Conservation (phyloP, 2,113 vertebrate genomes). For the Pteruthius melanotis region DNA sequence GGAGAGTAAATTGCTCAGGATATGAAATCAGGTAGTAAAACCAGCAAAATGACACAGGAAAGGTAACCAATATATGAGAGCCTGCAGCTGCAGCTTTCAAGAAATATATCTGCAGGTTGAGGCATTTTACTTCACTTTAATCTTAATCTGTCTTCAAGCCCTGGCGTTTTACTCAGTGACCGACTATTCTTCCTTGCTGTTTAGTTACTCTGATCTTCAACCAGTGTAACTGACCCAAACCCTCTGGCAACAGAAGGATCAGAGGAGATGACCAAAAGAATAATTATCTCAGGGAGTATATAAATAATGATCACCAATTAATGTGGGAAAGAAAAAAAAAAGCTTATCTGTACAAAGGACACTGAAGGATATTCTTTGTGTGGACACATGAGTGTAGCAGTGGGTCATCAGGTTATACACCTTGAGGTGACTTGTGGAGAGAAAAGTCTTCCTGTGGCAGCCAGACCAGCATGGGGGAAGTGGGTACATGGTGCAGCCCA, state of each 20-base stretch:
- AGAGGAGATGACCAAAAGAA: neutral
- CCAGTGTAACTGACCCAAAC: neutral
- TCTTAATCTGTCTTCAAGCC: neutral
- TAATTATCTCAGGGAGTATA: neutral
- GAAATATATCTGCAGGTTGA: neutral
- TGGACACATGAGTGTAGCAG: neutral
- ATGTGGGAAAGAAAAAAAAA: neutral
- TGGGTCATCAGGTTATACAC: rapidly evolving
- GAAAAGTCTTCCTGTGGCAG: neutral
- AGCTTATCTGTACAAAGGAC: neutral
- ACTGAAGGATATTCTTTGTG: neutral
- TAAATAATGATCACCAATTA: neutral
- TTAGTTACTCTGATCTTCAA: neutral
- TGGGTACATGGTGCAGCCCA: neutral
- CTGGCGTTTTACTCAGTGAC: neutral
- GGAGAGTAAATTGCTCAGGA: neutral
- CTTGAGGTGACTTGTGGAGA: neutral
- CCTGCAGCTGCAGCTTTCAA: neutral
- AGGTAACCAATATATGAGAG: neutral
- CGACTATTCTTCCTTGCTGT: neutral
- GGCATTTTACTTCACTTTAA: neutral
- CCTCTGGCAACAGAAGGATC: neutral
- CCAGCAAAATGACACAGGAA: neutral
- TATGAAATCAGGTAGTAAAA: neutral
- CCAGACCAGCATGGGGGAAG: neutral